Evolutionary conservation across 1,140 invertebrate species (phyloP).

Genomic region (Venturia canescens): DNA sequence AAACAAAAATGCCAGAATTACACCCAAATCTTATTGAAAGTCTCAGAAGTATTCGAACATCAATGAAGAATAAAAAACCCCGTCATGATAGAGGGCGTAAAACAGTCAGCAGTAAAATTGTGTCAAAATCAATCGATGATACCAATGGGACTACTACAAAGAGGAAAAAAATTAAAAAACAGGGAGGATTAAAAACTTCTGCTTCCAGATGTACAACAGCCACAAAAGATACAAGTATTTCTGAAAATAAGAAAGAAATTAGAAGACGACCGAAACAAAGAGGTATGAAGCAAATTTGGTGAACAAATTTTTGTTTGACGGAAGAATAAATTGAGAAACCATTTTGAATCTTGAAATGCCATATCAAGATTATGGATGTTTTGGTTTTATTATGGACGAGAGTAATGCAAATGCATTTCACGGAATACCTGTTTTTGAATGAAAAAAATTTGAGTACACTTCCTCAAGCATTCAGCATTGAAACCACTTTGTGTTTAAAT

Average conservation of each 20-base stretch:
- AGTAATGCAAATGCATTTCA: constrained; percentile 12
- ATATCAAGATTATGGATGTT: too few relatives aligned
- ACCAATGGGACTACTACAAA: constrained; percentile 30
- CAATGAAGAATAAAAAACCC: constrained; percentile 38
- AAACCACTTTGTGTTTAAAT: not conserved
- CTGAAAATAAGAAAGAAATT: constrained; percentile 53
- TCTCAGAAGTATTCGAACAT: not conserved
- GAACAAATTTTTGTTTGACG: too few relatives aligned
- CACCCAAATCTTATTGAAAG: constrained; percentile 24
- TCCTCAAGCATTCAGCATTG: too few relatives aligned
- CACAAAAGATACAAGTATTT: constrained; percentile 57
- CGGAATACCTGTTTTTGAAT: not conserved
- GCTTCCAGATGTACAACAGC: constrained; percentile 65
- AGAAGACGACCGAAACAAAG: constrained; percentile 54
- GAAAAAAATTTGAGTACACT: too few relatives aligned
- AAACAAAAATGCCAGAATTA: constrained; percentile 26
- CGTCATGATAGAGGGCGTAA: constrained; percentile 48
- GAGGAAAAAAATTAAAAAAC: constrained; percentile 54
- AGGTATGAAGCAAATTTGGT: constrained; percentile 45
- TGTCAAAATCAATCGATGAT: constrained; percentile 43
- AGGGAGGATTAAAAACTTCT: constrained; percentile 57
- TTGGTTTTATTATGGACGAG: too few relatives aligned
- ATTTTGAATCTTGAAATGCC: not conserved
- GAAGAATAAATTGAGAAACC: too few relatives aligned
- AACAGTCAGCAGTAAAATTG: constrained; percentile 37